Evolutionary conservation across 2,888 invertebrate genomes (phyloP), one percentile per base, ranked within the genome.

Genomic region (Dynastes maya): DNA sequence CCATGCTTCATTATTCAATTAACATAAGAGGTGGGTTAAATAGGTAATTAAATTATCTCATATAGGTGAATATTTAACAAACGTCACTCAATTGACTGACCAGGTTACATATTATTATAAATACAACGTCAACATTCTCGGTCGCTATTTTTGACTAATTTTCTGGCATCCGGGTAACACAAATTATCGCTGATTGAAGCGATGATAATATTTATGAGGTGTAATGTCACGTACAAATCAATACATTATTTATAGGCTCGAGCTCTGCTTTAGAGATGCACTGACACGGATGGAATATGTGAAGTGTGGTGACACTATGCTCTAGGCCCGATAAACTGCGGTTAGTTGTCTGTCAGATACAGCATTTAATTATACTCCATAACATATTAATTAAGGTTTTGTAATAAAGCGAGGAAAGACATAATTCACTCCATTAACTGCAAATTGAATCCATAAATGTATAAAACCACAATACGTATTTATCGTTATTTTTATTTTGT

Each of bases 131-230:
- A 61, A 74, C 61, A 61, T 49, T 74, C 45, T 74, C 22, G 58
- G 40, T n/a, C 22, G 37, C 58, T 74, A 74, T 74, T 74, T 74
- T 74, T 45, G 61, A 16, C 40, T 45, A 13, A 74, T 61, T 45
- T 58, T n/a, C 55, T 61, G 61, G 55, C 27, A 61, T 61, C 22
- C 27, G 45, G 13, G 27, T 74, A 74, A 74, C 45, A 22, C 72
- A 40, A 74, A 74, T 74, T 74, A 74, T 40, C 72, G 49, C 72
- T 58, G 61, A 74, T 74, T 74, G 45, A 63, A 61, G 72, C 61
- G 61, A 45, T 61, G 72, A 74, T 74, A 61, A 74, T 74, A 61
- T 74, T 74, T 74, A 61, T 61, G 40, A 74, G 72, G 55, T 45
- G 61, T 74, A 61, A 74, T 74, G 72, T 61, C 45, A 74, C 45